Conservation (phyloP, 2,797 vertebrate genomes). For the Dallia pectoralis region DNA sequence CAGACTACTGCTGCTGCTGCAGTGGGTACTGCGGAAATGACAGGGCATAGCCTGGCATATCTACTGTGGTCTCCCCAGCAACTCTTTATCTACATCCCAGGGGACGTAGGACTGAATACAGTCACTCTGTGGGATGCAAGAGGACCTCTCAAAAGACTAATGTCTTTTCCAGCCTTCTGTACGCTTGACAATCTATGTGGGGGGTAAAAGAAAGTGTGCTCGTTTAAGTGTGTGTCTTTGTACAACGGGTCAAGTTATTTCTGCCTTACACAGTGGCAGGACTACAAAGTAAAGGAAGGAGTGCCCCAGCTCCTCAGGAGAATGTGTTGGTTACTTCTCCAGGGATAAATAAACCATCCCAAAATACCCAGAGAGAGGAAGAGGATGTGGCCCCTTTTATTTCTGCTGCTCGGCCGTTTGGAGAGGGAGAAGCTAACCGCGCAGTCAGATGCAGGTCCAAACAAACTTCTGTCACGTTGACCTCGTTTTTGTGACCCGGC, state of each 20-base stretch:
- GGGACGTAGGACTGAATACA: neutral
- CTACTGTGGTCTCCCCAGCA: conserved; percentile 30
- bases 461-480: neutral
- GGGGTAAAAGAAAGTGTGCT: neutral
- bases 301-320: conserved; percentile 61
- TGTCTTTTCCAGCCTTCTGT: neutral
- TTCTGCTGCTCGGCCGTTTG: conserved; percentile 61
- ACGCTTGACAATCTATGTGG: neutral
- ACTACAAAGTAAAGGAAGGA: conserved; percentile 66
- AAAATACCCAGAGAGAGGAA: conserved; percentile 68
- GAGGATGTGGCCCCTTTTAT: conserved; percentile 65
- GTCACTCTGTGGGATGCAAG: conserved; percentile 10
- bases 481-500: conserved; percentile 3
- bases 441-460: conserved; percentile 48
- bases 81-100: neutral
- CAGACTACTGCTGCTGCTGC: conserved; percentile 43
- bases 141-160: neutral
- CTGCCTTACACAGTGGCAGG: conserved; percentile 36
- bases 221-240: conserved; percentile 18
- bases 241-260: conserved; percentile 39
- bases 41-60: conserved; percentile 21
- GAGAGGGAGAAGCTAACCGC: conserved; percentile 50
- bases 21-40: conserved; percentile 21
- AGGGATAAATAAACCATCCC: conserved; percentile 68
- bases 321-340: conserved; percentile 48